These are phyloP conservation scores for Mesocricetus auratus DNA, from an alignment of 2,113 vertebrate genomes.

Conservation along the genomic window DNA sequence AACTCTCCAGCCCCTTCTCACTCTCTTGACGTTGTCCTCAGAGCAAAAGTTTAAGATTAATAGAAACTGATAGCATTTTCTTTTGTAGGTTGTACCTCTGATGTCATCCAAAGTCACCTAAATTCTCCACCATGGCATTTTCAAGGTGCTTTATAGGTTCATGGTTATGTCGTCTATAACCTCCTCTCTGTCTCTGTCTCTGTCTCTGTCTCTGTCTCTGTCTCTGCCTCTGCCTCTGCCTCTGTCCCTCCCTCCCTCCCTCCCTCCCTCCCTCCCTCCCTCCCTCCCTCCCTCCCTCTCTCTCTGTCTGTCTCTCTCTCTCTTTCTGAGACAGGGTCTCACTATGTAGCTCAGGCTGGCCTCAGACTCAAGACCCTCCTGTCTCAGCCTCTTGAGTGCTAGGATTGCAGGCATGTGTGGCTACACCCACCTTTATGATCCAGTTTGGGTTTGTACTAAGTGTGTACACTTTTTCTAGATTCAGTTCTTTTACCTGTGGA, in stretches of 20 bases:
- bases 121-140: neutral
- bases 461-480: neutral
- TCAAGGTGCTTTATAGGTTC: neutral
- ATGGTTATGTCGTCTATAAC: neutral
- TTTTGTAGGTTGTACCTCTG: neutral
- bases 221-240: accelerated
- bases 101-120: neutral
- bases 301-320: too few relatives aligned
- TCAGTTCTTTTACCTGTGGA: neutral
- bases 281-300: too few relatives aligned
- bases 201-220: neutral
- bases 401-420: neutral
- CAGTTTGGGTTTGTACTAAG: neutral
- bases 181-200: too few relatives aligned
- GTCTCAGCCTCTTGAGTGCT: neutral
- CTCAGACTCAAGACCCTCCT: neutral
- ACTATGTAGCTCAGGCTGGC: neutral
- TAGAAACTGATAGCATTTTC: neutral
- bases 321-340: neutral
- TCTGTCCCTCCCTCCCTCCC: accelerated
- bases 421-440: neutral
- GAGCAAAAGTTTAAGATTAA: neutral
- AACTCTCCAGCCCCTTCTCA: neutral
- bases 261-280: neutral
- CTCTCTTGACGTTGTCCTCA: neutral